Conservation (phyloP, 2,888 invertebrate genomes). For the Tinea semifulvella region DNA sequence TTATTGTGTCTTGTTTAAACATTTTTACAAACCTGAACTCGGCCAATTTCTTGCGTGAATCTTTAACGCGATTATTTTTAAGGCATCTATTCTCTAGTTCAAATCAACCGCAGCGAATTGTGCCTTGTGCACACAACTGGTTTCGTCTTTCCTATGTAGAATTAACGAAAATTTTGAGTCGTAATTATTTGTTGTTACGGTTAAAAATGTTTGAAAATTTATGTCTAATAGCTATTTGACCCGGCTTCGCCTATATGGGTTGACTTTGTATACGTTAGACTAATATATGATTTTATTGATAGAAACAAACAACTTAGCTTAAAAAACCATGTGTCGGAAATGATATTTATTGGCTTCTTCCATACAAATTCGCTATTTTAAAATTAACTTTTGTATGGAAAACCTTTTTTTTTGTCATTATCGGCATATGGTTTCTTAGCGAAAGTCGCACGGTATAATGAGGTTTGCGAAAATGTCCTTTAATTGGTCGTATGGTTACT, state of each 20-base stretch:
- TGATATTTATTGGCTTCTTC: no score
- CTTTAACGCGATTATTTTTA: constrained; percentile 19
- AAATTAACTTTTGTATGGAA: no score
- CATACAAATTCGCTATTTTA: no score
- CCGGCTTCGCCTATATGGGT: neutral
- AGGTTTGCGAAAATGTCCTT: no score
- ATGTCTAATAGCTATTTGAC: neutral
- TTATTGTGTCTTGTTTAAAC: constrained; percentile 1
- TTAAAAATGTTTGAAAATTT: neutral
- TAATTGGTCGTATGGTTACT: no score
- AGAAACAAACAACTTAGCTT: no score
- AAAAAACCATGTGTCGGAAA: no score
- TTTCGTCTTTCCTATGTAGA: neutral
- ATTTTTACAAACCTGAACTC: neutral
- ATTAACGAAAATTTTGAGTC: neutral
- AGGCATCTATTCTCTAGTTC: constrained; percentile 35
- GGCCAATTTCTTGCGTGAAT: constrained; percentile 10
- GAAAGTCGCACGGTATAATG: no score
- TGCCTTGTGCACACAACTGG: constrained; percentile 18
- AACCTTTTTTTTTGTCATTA: no score
- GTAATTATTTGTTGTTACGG: neutral
- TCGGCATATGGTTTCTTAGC: no score
- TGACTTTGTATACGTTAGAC: no score
- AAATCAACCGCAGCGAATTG: constrained; percentile 58
- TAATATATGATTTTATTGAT: no score